Evolutionary conservation across 2,888 invertebrate genomes (phyloP).

Genomic region (Plagiodera versicolora): DNA sequence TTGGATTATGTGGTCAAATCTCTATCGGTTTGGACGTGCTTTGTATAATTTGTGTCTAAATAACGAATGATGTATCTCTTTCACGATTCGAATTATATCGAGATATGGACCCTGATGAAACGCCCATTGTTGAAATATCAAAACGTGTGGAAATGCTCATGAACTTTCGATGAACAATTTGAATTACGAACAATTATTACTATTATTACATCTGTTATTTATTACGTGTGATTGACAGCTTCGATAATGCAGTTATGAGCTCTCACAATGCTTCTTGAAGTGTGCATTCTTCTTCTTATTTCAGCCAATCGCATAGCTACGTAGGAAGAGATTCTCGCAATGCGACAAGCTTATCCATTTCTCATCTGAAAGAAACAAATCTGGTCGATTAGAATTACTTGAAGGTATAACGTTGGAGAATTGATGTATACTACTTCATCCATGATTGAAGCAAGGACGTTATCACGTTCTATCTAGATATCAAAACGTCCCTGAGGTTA

Average conservation of each 20-base stretch:
- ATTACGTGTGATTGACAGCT: background rate
- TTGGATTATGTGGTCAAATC: constrained; percentile 3
- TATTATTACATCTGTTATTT: background rate
- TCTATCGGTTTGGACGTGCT: constrained; percentile 1
- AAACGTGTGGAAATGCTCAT: constrained; percentile 13
- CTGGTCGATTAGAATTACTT: background rate
- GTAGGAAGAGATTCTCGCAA: background rate
- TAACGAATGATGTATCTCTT: background rate
- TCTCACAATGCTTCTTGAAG: background rate
- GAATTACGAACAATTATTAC: background rate
- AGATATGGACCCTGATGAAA: background rate
- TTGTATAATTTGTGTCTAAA: constrained; percentile 3
- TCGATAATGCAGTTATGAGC: background rate
- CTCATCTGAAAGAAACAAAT: background rate
- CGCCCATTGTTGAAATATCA: constrained; percentile 5
- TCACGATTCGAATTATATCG: background rate
- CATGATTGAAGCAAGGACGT: background rate
- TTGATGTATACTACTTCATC: background rate
- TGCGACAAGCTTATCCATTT: background rate
- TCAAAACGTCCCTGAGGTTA: too few relatives aligned
- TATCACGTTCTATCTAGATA: background rate
- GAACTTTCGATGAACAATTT: background rate
- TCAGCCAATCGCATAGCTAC: background rate
- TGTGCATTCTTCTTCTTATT: background rate
- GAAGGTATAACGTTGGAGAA: background rate